phyloP scores from a whole-genome alignment of 2,888 invertebrate genomes.

The Aphodius sticticus region DNA sequence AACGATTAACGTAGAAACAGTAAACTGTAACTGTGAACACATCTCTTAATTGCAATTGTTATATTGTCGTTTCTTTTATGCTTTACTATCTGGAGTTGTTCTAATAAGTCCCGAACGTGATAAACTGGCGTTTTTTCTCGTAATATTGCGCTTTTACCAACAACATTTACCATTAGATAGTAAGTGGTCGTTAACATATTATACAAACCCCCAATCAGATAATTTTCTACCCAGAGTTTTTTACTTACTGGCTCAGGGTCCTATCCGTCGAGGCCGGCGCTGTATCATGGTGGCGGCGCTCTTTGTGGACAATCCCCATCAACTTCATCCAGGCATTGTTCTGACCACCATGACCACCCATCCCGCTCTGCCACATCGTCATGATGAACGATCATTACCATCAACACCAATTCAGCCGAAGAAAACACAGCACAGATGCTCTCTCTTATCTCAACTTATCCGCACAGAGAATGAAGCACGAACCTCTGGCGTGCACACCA shows the following conservation, averaged over 20 bases:
- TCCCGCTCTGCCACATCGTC: constrained; percentile 82
- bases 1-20: no score
- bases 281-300: constrained; percentile 73
- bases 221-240: no score
- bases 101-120: no score
- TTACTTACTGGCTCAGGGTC: constrained; percentile 75
- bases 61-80: no score
- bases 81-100: no score
- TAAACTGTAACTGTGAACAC: no score
- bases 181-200: no score
- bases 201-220: no score
- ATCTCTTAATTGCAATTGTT: no score
- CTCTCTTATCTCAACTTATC: constrained; percentile 18
- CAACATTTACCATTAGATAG: no score
- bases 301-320: constrained; percentile 83
- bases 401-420: constrained; percentile 41
- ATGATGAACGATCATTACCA: constrained; percentile 60
- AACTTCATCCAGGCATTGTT: constrained; percentile 86
- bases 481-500: background rate
- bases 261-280: constrained; percentile 68
- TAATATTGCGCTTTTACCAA: no score
- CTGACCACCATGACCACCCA: constrained; percentile 77
- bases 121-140: no score
- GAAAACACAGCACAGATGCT: constrained; percentile 36
- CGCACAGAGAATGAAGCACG: background rate